These are phyloP conservation scores for Lamprotornis superbus DNA, from an alignment of 2,113 vertebrate species.

Conservation along the genomic window DNA sequence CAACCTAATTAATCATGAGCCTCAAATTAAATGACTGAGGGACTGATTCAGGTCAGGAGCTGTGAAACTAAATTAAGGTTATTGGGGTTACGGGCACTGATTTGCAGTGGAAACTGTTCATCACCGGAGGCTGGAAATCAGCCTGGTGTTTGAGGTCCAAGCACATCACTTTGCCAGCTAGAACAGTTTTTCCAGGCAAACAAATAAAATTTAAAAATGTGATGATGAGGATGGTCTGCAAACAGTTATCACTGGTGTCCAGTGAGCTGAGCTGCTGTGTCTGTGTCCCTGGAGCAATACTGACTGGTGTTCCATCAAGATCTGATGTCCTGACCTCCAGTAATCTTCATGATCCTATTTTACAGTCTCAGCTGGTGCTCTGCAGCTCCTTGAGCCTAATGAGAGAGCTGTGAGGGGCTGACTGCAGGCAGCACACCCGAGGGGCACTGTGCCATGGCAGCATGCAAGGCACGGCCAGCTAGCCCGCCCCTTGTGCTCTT, in stretches of 20 bases:
- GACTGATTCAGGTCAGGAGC: neutral
- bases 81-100: rapidly evolving
- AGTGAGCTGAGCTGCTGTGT: neutral
- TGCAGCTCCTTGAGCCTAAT: neutral
- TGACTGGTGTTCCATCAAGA: neutral
- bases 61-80: slow-evolving; percentile 10
- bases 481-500: neutral
- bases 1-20: slow-evolving; percentile 44
- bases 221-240: neutral
- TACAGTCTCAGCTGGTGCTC: neutral
- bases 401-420: neutral
- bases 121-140: neutral
- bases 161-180: neutral
- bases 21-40: slow-evolving; percentile 12
- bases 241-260: neutral
- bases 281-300: neutral
- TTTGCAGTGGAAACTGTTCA: neutral
- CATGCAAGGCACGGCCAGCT: rapidly evolving
- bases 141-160: neutral
- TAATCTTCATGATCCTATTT: neutral
- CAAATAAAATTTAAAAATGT: neutral
- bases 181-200: neutral
- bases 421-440: rapidly evolving
- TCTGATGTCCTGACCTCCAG: neutral
- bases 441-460: rapidly evolving